phyloP scores from a whole-genome alignment of 1,140 invertebrate genomes.

The Heliconius hewitsoni region DNA sequence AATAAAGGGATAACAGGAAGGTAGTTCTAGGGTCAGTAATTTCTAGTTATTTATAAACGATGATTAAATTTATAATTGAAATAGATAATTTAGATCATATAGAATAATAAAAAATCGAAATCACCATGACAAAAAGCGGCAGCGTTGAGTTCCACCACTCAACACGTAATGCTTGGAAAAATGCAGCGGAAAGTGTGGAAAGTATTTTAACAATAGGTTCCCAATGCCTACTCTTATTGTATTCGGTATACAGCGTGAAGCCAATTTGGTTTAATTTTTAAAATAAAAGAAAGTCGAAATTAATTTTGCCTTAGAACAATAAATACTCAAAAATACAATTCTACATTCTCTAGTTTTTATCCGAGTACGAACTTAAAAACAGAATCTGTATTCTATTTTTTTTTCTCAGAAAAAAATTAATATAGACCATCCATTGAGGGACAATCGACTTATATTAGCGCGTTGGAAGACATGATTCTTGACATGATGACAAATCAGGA shows the following conservation, averaged over 20 bases:
- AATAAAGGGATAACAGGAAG: background rate
- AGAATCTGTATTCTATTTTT: background rate
- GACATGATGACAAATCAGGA: conserved; percentile 14
- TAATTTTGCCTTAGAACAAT: no score
- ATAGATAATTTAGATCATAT: background rate
- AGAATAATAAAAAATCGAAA: background rate
- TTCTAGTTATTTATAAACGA: no score
- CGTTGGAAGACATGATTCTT: background rate
- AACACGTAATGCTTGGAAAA: background rate
- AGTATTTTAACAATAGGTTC: background rate
- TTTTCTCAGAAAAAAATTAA: background rate
- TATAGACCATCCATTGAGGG: background rate
- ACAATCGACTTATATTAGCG: background rate
- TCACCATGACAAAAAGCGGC: no score
- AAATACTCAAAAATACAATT: no score
- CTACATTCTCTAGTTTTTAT: background rate
- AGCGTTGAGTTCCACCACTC: background rate
- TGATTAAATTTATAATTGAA: background rate
- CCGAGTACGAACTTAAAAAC: background rate
- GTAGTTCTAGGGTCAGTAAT: no score
- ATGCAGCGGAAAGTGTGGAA: background rate
- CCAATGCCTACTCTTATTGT: background rate
- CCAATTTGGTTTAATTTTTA: no score
- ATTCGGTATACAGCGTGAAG: background rate
- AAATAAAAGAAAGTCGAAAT: no score